These are phyloP conservation scores for Oxyscelio sp. DNA, from an alignment of 2,888 invertebrate genomes.

Conservation along the genomic window DNA sequence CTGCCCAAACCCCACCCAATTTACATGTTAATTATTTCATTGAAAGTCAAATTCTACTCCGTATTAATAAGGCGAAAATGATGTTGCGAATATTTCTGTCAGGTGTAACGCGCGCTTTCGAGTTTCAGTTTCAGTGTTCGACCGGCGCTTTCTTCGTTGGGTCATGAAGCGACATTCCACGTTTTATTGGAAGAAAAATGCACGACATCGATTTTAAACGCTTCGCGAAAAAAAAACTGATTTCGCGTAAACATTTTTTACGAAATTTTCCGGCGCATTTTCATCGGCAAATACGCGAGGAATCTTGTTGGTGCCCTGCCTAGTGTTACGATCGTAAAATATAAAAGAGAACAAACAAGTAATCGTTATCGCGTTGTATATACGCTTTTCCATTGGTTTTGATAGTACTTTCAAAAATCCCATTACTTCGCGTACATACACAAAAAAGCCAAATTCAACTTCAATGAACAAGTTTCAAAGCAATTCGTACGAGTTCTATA, in stretches of 20 bases:
- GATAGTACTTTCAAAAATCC: slow-evolving; percentile 53
- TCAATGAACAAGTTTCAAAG: too few relatives aligned
- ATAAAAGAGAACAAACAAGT: slow-evolving; percentile 61
- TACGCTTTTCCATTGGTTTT: slow-evolving; percentile 30
- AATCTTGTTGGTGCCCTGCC: slow-evolving; percentile 10
- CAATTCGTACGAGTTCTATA: too few relatives aligned
- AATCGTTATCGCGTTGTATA: slow-evolving; percentile 58
- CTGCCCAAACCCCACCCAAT: too few relatives aligned
- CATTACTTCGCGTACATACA: too few relatives aligned
- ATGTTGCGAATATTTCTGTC: slow-evolving; percentile 41
- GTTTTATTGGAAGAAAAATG: slow-evolving; percentile 16
- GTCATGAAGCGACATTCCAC: too few relatives aligned
- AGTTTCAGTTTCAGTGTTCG: not conserved
- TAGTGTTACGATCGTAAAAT: slow-evolving; percentile 38
- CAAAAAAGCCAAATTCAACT: too few relatives aligned
- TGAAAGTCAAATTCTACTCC: slow-evolving; percentile 49
- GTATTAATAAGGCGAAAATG: slow-evolving; percentile 30
- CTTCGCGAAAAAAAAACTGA: slow-evolving; percentile 17
- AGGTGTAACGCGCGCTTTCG: not conserved
- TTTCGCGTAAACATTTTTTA: slow-evolving; percentile 24
- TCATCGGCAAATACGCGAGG: slow-evolving; percentile 17
- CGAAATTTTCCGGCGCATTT: slow-evolving; percentile 21
- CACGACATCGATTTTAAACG: not conserved
- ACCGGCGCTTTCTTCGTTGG: not conserved
- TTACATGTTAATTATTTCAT: slow-evolving; percentile 71